Conservation (phyloP, 2,113 vertebrate genomes). For the Sorex araneus region DNA sequence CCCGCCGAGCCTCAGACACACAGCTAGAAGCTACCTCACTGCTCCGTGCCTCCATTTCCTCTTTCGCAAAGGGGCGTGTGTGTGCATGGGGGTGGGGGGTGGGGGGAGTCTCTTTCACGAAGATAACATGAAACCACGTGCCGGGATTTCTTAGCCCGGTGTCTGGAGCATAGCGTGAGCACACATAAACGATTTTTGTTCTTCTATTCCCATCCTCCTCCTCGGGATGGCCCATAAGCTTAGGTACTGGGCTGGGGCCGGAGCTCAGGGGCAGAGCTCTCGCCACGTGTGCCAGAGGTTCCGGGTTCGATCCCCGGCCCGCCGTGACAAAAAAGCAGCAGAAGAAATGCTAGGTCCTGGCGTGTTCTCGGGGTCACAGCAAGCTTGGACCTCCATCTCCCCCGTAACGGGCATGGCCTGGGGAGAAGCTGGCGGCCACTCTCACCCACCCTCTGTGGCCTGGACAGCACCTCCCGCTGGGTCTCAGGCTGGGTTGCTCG, state of each 20-base stretch:
- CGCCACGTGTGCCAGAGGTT: too few relatives aligned
- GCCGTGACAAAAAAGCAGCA: background rate
- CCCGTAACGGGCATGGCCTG: background rate
- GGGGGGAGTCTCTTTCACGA: background rate
- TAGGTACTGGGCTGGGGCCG: too few relatives aligned
- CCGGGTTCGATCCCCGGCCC: too few relatives aligned
- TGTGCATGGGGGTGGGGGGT: too few relatives aligned
- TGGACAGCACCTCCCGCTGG: background rate
- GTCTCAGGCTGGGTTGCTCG: background rate
- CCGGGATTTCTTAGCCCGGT: conserved; percentile 1
- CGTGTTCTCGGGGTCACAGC: background rate
- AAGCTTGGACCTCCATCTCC: background rate
- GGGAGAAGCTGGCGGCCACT: background rate
- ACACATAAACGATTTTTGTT: too few relatives aligned
- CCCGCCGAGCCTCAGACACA: background rate
- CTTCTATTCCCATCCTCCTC: too few relatives aligned
- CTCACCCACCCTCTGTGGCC: background rate
- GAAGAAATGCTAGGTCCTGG: conserved; percentile 5
- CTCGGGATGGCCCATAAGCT: too few relatives aligned
- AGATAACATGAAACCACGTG: background rate
- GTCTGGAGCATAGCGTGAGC: background rate
- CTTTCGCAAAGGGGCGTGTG: background rate
- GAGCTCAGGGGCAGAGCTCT: too few relatives aligned
- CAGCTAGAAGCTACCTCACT: background rate
- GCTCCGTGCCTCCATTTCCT: conserved; percentile 9